These are phyloP conservation scores for Rhipidura dahli DNA, from an alignment of 2,113 vertebrate species.

Conservation along the genomic window DNA sequence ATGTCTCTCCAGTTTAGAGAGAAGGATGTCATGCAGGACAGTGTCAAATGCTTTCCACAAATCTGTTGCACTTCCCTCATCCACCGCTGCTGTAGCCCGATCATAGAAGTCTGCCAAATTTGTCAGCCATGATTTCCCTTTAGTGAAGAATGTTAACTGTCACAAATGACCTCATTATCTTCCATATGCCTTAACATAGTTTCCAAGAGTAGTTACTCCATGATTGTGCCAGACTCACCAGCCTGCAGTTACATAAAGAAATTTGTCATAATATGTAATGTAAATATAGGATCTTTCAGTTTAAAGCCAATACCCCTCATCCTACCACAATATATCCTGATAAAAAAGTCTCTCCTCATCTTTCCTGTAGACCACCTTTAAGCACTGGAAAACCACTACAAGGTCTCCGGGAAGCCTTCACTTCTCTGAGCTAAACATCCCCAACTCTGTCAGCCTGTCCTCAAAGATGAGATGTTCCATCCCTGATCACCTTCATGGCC, in stretches of 20 bases:
- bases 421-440: not conserved
- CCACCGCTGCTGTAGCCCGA: not conserved
- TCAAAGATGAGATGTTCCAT: not conserved
- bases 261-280: not conserved
- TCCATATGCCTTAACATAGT: not conserved
- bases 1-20: not conserved
- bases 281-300: not conserved
- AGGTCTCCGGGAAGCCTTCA: not conserved
- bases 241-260: not conserved
- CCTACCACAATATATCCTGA: not conserved
- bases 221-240: not conserved
- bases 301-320: not conserved
- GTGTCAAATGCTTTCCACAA: not conserved
- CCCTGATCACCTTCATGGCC: not conserved
- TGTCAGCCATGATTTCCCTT: not conserved
- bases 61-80: not conserved
- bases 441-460: not conserved
- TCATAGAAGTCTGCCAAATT: not conserved
- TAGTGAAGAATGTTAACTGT: not conserved
- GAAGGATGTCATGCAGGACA: not conserved
- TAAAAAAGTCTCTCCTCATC: not conserved
- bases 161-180: not conserved
- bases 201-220: not conserved
- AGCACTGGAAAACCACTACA: not conserved
- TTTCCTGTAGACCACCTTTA: not conserved